Conservation (phyloP, 2,888 invertebrate genomes). For the Oscheius sp. region DNA sequence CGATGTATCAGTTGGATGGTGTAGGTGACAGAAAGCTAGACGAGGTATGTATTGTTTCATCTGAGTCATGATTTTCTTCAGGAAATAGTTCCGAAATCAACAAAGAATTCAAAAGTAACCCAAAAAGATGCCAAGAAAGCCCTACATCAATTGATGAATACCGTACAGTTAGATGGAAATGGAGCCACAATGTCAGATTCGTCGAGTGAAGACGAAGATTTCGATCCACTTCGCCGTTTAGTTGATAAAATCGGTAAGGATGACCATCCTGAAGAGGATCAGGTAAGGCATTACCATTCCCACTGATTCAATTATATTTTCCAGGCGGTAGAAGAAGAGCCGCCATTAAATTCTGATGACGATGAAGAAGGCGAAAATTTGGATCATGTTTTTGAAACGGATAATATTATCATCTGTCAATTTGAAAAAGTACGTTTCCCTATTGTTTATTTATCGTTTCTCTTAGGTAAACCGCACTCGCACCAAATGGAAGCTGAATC, state of each 20-base stretch:
- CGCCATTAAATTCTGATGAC: conserved; percentile 69
- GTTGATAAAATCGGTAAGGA: conserved; percentile 51
- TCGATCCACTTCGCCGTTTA: conserved; percentile 57
- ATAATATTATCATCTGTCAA: conserved; percentile 99
- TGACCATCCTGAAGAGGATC: conserved; percentile 49
- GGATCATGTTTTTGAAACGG: conserved; percentile 94
- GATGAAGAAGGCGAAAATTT: conserved; percentile 85
- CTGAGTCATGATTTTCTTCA: not conserved
- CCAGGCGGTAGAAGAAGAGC: conserved; percentile 59
- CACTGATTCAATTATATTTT: not conserved
- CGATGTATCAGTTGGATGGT: conserved; percentile 28
- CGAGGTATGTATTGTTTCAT: not conserved
- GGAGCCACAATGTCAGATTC: conserved; percentile 65
- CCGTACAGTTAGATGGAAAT: conserved; percentile 61
- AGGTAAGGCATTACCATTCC: not conserved
- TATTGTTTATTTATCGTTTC: not conserved
- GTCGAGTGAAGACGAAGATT: conserved; percentile 61
- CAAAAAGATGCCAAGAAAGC: conserved; percentile 44
- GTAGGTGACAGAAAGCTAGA: not conserved
- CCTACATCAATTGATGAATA: conserved; percentile 37
- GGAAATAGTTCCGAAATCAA: not conserved
- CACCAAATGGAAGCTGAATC: conserved; percentile 98
- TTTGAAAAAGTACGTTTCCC: conserved; percentile 87
- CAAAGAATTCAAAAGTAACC: not conserved
- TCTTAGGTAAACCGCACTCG: conserved; percentile 91